Base-by-base conservation (phyloP, 2,113 vertebrate species). In the Rattus norvegicus region DNA sequence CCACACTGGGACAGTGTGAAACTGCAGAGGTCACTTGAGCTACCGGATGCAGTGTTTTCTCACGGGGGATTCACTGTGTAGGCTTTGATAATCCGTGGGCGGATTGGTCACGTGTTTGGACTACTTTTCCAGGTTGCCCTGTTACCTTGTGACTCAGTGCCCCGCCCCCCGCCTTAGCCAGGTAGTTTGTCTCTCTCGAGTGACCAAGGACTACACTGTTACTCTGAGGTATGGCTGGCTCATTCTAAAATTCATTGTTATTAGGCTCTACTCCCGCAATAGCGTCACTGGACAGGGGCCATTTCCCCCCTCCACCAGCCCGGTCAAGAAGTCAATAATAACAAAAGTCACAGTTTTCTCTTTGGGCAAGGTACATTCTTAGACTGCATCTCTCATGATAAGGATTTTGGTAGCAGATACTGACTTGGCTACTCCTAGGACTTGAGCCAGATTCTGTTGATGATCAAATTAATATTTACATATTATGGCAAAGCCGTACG, bases 401-500 rank as follows among this genome's bases (percentile, higher is more conserved):
- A 75, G 7, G 22, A 54, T 69, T 94, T 96, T 92, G 20, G 47
- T 86, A 86, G 81, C 24, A 67, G 43, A 79, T 24, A 52, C 33
- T 63, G 67, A 91, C 65, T 52, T 80, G n/a, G 59, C 59, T 94
- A 47, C 70, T 79, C 91, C n/a, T 33, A 76, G 56, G 14, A 8
- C 36, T 70, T 92, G 1, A 73, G 92, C 20, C 94, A 89, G 77
- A 76, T 76, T 80, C 56, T 69, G 33, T 70, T 93, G 75, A 95
- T 90, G 72, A 91, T 77, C 9, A 65, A 79, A 28, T 59, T 89
- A 81, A 69, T 93, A 94, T 61, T 86, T 67, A 95, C 83, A 39
- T 87, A 91, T 56, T 65, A 33, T 52, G 77, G 89, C 95, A 72
- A 54, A 80, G 94, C 59, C n/a, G 56, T 4, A 86, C 7, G 80